phyloP scores from a whole-genome alignment of 2,797 vertebrate species.

The Pampus argenteus region DNA sequence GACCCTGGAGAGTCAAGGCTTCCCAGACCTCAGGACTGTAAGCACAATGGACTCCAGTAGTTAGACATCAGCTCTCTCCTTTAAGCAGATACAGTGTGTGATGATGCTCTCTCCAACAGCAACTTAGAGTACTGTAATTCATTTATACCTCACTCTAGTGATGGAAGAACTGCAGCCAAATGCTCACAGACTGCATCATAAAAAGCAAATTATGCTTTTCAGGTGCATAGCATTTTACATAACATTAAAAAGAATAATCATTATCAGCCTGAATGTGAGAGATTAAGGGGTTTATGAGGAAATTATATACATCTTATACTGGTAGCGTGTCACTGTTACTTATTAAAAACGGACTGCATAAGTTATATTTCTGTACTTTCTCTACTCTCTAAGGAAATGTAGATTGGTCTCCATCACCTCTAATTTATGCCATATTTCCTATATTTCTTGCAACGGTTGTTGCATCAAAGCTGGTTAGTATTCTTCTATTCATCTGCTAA shows the following conservation, averaged over 20 bases:
- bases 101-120: constrained; percentile 34
- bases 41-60: constrained; percentile 50
- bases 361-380: constrained; percentile 33
- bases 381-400: constrained; percentile 46
- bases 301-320: constrained; percentile 20
- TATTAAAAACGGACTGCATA: constrained; percentile 11
- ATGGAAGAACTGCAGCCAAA: constrained; percentile 45
- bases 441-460: not conserved
- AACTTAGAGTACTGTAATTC: constrained; percentile 36
- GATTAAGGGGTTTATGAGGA: not conserved
- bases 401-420: constrained; percentile 37
- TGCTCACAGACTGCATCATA: constrained; percentile 31
- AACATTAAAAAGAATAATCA: not conserved
- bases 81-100: constrained; percentile 9
- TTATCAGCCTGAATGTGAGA: constrained; percentile 18
- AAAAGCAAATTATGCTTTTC: constrained; percentile 60
- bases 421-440: constrained; percentile 26
- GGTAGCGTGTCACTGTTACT: constrained; percentile 9
- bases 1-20: constrained; percentile 32
- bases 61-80: constrained; percentile 38
- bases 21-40: constrained; percentile 39
- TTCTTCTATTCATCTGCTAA: constrained; percentile 26
- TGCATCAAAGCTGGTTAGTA: constrained; percentile 33
- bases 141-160: constrained; percentile 27
- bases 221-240: constrained; percentile 33